Percentiles rank a stretch among this genome's conserved stretches.
Evolutionary conservation across 2,797 vertebrate species (phyloP).

Genomic region (Hyperoplus lanceolatus): DNA sequence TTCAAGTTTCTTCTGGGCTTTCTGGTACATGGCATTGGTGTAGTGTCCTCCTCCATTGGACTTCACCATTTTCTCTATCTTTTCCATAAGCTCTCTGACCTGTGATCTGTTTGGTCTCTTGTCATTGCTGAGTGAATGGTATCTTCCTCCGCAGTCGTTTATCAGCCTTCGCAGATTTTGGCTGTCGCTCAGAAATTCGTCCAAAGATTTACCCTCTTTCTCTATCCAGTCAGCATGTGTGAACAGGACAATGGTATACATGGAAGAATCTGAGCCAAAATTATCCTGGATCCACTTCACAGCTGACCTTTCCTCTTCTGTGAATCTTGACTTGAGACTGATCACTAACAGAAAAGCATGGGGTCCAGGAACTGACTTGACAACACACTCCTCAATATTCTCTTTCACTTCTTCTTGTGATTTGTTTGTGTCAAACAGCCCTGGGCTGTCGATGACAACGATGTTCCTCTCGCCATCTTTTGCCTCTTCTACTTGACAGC

Average conservation of each 20-base stretch:
- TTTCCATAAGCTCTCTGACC: slow-evolving; percentile 55
- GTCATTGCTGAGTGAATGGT: slow-evolving; percentile 61
- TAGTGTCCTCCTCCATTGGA: slow-evolving; percentile 49
- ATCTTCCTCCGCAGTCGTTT: slow-evolving; percentile 46
- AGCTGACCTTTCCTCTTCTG: slow-evolving; percentile 51
- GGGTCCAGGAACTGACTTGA: slow-evolving; percentile 57
- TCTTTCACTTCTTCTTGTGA: neutral
- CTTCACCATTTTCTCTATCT: slow-evolving; percentile 50
- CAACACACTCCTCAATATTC: slow-evolving; percentile 42
- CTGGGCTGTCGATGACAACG: slow-evolving; percentile 66
- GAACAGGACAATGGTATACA: slow-evolving; percentile 62
- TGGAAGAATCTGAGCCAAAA: slow-evolving; percentile 24
- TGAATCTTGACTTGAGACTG: slow-evolving; percentile 61
- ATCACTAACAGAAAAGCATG: slow-evolving; percentile 73
- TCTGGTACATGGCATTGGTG: slow-evolving; percentile 55
- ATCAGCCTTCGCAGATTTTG: slow-evolving; percentile 31
- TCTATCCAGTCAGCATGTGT: slow-evolving; percentile 60
- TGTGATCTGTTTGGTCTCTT: slow-evolving; percentile 5
- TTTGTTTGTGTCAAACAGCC: slow-evolving; percentile 48
- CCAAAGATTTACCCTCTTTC: slow-evolving; percentile 19
- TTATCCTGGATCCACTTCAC: slow-evolving; percentile 66
- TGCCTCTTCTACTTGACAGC: slow-evolving; percentile 17
- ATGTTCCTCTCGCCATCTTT: neutral
- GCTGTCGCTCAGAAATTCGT: slow-evolving; percentile 16
- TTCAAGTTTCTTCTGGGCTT: slow-evolving; percentile 33